phyloP scores from a whole-genome alignment of 2,113 vertebrate genomes.

The Choloepus hoffmanni region DNA sequence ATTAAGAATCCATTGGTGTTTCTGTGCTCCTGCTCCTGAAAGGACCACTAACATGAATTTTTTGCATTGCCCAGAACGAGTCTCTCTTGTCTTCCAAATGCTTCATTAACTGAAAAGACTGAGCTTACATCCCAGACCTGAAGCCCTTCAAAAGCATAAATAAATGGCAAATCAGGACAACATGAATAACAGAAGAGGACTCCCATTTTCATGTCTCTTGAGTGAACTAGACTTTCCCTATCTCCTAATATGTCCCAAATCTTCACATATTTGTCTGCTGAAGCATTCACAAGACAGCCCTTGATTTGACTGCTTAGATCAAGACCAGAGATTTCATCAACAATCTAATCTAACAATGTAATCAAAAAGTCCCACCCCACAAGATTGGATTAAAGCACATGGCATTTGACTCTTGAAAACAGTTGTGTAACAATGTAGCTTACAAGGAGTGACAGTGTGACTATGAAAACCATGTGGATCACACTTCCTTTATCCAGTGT shows the following conservation, averaged over 20 bases:
- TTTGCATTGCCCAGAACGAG: conserved; percentile 84
- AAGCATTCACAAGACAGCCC: conserved; percentile 96
- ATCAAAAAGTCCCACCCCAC: too few relatives aligned
- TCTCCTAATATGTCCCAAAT: conserved; percentile 97
- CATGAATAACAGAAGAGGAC: conserved; percentile 94
- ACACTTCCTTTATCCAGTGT: too few relatives aligned
- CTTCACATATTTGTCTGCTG: conserved; percentile 95
- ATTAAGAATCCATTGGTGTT: conserved; percentile 83
- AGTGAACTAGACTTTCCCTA: conserved; percentile 94
- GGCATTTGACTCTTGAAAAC: too few relatives aligned
- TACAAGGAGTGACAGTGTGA: too few relatives aligned
- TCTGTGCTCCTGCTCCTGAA: conserved; percentile 79
- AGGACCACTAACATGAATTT: conserved; percentile 76
- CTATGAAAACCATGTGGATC: too few relatives aligned
- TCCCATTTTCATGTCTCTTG: conserved; percentile 99
- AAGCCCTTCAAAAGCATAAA: conserved; percentile 96
- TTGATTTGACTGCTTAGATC: conserved; percentile 96
- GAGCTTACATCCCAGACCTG: conserved; percentile 96
- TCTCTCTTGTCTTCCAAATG: conserved; percentile 91
- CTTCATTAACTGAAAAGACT: conserved; percentile 93
- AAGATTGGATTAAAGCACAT: too few relatives aligned
- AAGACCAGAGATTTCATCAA: conserved; percentile 95
- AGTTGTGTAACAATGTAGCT: too few relatives aligned
- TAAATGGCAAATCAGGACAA: conserved; percentile 94
- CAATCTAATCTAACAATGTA: too few relatives aligned